Evolutionary conservation across 2,888 invertebrate genomes (phyloP).

Genomic region (Papilio demoleus): DNA sequence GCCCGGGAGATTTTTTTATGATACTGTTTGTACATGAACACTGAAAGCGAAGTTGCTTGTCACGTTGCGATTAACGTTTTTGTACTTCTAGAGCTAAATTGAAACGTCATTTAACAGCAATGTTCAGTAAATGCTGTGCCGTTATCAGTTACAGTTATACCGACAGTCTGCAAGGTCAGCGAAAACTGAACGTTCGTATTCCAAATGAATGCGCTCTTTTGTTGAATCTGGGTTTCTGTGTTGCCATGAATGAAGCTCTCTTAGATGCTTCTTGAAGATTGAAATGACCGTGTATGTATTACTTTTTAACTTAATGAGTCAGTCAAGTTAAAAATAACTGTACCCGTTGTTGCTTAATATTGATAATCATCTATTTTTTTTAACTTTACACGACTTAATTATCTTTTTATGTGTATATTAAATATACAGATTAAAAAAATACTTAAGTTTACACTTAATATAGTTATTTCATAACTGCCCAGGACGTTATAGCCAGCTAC

Average conservation of each 20-base stretch:
- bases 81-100: neutral
- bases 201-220: slow-evolving; percentile 52
- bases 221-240: slow-evolving; percentile 58
- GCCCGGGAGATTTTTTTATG: too few species aligned
- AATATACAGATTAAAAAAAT: too few species aligned
- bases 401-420: too few species aligned
- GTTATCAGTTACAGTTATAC: slow-evolving; percentile 55
- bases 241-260: slow-evolving; percentile 39
- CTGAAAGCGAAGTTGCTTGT: slow-evolving; percentile 8
- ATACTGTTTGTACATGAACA: neutral
- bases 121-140: slow-evolving; percentile 48
- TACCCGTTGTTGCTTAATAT: neutral
- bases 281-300: neutral
- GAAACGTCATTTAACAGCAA: neutral
- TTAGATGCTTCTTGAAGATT: neutral
- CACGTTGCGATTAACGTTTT: slow-evolving; percentile 6
- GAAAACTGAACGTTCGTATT: slow-evolving; percentile 49
- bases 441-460: too few species aligned
- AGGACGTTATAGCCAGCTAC: too few species aligned
- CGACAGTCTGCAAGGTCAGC: slow-evolving; percentile 46
- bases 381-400: too few species aligned
- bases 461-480: too few species aligned
- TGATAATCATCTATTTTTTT: too few species aligned
- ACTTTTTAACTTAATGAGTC: too few species aligned
- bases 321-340: neutral